Conservation (phyloP, 2,797 vertebrate genomes). For the Rhinogobio ventralis region DNA sequence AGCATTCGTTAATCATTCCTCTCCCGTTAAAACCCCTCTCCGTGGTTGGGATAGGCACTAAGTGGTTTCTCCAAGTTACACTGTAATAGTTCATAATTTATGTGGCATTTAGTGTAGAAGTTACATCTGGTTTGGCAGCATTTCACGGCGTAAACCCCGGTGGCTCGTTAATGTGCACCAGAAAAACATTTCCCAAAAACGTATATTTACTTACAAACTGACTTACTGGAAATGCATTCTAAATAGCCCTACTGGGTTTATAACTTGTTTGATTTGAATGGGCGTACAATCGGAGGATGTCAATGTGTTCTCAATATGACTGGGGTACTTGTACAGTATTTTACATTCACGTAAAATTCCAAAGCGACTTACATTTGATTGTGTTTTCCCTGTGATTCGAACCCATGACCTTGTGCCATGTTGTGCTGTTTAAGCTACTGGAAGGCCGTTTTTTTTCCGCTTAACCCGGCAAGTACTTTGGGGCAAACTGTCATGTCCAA, state of each 20-base stretch:
- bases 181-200: constrained; percentile 52
- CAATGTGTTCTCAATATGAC: not conserved
- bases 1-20: constrained; percentile 51
- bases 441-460: not conserved
- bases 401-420: not conserved
- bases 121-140: constrained; percentile 51
- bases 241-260: constrained; percentile 29
- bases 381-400: not conserved
- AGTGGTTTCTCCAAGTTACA: constrained; percentile 53
- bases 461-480: not conserved
- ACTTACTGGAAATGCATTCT: constrained; percentile 54
- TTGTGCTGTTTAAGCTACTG: not conserved
- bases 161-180: constrained; percentile 37
- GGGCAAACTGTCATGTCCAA: not conserved
- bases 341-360: not conserved
- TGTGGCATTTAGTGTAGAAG: constrained; percentile 49
- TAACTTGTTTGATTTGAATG: constrained; percentile 23
- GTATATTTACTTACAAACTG: constrained; percentile 46
- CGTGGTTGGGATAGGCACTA: constrained; percentile 43
- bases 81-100: constrained; percentile 60
- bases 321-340: not conserved
- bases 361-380: not conserved
- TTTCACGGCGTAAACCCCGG: constrained; percentile 38
- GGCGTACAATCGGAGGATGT: not conserved
- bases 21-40: constrained; percentile 48